A percentile compares a stretch with the other conserved stretches of the same genome.
These are phyloP conservation scores for Drosophila ohnishii DNA, from an alignment of 1,140 invertebrate species.

Conservation along the genomic window DNA sequence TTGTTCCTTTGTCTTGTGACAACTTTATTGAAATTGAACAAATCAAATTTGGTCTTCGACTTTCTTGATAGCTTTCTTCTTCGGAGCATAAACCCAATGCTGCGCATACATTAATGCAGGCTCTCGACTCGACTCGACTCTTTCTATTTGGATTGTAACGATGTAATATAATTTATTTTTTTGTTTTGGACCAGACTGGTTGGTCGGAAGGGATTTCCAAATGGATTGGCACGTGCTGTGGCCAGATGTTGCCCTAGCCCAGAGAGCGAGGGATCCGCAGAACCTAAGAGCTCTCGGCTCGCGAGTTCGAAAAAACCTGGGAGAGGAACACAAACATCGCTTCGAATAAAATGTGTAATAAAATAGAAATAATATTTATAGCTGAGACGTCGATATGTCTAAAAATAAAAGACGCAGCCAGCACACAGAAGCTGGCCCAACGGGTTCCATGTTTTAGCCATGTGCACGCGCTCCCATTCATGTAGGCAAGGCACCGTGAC, in stretches of 20 bases:
- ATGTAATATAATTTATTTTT: constrained; percentile 50
- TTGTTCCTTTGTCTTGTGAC: constrained; percentile 33
- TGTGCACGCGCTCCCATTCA: constrained; percentile 74
- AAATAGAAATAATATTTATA: constrained; percentile 82
- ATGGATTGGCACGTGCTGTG: constrained; percentile 63
- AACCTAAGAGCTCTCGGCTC: not conserved
- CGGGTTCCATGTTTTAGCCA: constrained; percentile 43
- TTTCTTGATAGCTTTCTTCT: constrained; percentile 16
- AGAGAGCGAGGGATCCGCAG: constrained; percentile 1
- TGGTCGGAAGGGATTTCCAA: constrained; percentile 17
- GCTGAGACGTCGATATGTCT: constrained; percentile 78
- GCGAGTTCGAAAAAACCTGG: constrained; percentile 8
- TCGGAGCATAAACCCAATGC: constrained; percentile 14
- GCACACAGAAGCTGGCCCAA: constrained; percentile 24
- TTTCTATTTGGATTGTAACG: constrained; percentile 14
- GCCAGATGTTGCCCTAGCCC: constrained; percentile 46
- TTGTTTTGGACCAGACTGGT: constrained; percentile 26
- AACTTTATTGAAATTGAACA: constrained; percentile 38
- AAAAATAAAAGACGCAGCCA: constrained; percentile 66
- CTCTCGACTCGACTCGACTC: constrained; percentile 16
- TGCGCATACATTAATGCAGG: constrained; percentile 27
- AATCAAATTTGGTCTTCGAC: constrained; percentile 26
- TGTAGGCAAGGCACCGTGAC: constrained; percentile 63
- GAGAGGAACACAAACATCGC: constrained; percentile 65
- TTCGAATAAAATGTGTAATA: constrained; percentile 77